These are phyloP conservation scores for Casuarius casuarius DNA, from an alignment of 2,113 vertebrate species.

Conservation along the genomic window DNA sequence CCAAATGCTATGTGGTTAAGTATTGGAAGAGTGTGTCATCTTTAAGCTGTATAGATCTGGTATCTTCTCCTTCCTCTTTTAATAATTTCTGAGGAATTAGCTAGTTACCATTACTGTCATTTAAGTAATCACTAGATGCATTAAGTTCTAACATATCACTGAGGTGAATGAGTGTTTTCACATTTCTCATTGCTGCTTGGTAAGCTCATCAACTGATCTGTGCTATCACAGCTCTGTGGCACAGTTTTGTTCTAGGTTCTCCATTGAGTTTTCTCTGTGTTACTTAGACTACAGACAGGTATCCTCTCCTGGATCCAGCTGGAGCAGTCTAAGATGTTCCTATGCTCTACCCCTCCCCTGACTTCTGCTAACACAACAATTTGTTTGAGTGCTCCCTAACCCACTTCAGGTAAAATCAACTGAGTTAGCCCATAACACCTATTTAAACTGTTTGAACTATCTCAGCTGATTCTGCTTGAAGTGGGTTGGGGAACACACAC, in stretches of 20 bases:
- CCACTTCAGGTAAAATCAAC: conserved; percentile 30
- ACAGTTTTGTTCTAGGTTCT: background rate
- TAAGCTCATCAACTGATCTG: background rate
- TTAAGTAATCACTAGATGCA: background rate
- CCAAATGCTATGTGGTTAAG: accelerated
- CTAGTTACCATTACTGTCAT: background rate
- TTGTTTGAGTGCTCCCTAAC: conserved; percentile 5
- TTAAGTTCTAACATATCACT: background rate
- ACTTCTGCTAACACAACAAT: conserved; percentile 23
- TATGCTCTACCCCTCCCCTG: background rate
- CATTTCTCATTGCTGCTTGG: background rate
- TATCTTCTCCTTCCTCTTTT: background rate
- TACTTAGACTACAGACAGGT: background rate
- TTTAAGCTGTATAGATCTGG: background rate
- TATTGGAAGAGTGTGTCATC: background rate
- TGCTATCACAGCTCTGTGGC: background rate
- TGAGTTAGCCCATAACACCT: background rate
- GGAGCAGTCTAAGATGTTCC: background rate
- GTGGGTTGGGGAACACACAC: conserved; percentile 29
- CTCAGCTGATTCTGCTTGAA: conserved; percentile 45
- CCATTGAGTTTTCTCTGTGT: background rate
- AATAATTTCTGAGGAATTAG: background rate
- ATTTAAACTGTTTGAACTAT: conserved; percentile 18
- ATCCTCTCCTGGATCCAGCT: background rate
- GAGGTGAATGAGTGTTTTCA: background rate